Conservation (phyloP, 2,113 vertebrate genomes). For the Ochotona curzoniae region DNA sequence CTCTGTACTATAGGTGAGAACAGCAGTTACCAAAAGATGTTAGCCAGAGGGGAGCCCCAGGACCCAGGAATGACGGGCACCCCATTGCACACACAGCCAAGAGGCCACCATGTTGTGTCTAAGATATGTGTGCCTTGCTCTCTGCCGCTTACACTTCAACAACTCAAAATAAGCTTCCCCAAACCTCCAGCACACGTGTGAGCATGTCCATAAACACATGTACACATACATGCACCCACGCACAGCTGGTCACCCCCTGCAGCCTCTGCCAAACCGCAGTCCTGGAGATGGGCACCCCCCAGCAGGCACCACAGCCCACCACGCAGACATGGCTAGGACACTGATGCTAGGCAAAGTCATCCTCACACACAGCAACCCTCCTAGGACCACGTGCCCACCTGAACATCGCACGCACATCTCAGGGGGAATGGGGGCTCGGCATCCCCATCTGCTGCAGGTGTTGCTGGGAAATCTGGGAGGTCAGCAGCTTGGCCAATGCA, state of each 20-base stretch:
- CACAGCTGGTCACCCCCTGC: neutral
- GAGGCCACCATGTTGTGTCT: neutral
- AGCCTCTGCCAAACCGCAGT: neutral
- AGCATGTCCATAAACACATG: neutral
- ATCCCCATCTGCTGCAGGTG: neutral
- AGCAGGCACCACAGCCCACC: rapidly evolving
- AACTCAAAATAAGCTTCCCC: neutral
- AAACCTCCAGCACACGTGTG: neutral
- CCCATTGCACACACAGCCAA: neutral
- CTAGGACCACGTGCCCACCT: neutral
- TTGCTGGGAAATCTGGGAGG: neutral
- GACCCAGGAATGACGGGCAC: neutral
- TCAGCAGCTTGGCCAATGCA: rapidly evolving
- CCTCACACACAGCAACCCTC: no score
- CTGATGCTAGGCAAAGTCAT: neutral
- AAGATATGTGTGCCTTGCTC: neutral
- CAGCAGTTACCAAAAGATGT: neutral
- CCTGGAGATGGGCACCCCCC: neutral
- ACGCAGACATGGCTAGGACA: neutral
- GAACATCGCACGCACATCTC: neutral
- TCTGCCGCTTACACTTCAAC: neutral
- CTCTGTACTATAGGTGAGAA: neutral
- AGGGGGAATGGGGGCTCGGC: neutral
- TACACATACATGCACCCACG: no score
- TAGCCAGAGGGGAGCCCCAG: neutral